phyloP scores from a whole-genome alignment of 2,888 invertebrate species.

The Periphyllus acericola region DNA sequence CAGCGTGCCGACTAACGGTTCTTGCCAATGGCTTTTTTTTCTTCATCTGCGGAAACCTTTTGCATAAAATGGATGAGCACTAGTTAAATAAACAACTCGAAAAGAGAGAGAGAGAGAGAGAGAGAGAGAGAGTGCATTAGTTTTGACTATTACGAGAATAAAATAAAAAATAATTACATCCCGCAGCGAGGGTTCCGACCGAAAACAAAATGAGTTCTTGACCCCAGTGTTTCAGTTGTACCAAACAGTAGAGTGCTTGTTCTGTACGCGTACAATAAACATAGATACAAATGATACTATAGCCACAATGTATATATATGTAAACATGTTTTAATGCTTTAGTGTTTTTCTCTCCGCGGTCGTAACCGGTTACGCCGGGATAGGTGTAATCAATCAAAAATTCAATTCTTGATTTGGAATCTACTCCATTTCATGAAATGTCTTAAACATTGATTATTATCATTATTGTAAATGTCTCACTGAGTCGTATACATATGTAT shows the following conservation, averaged over 20 bases:
- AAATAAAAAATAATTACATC: constrained; percentile 30
- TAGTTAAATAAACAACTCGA: neutral
- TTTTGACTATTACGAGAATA: neutral
- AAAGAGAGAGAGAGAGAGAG: too few species aligned
- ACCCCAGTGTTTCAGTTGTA: neutral
- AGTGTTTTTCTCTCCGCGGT: neutral
- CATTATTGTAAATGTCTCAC: neutral
- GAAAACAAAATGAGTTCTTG: constrained; percentile 1
- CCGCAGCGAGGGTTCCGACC: neutral
- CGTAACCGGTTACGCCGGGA: neutral
- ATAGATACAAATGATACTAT: neutral
- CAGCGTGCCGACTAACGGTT: neutral
- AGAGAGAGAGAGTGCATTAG: neutral
- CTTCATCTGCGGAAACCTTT: neutral
- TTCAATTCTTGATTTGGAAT: neutral
- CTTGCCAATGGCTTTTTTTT: constrained; percentile 6
- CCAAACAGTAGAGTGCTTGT: neutral
- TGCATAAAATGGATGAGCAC: neutral
- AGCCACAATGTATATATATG: neutral
- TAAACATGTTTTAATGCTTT: neutral
- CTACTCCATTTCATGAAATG: neutral
- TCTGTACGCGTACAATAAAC: neutral
- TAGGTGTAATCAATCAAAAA: neutral
- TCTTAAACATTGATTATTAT: neutral
- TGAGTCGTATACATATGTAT: neutral